A percentile compares a stretch with the other conserved stretches of the same genome.
Conservation (phyloP, 2,888 invertebrate genomes). For the Drosophila acutilabella region DNA sequence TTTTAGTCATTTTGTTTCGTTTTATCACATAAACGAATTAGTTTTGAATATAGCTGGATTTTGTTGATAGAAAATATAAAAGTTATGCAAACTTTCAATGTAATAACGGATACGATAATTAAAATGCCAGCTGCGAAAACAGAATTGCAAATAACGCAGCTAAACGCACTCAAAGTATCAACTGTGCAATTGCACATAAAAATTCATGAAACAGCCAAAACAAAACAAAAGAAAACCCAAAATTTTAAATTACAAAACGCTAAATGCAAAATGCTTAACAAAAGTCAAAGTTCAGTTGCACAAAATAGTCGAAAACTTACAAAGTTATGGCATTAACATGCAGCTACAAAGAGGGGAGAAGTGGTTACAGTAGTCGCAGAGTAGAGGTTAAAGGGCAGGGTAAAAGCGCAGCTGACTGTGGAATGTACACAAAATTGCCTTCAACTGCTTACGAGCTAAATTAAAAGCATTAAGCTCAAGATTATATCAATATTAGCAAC, state of each 20-base stretch:
- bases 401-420: slow-evolving; percentile 3
- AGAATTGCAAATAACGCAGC: slow-evolving; percentile 15
- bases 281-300: slow-evolving; percentile 5
- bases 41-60: slow-evolving; percentile 1
- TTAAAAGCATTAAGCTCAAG: slow-evolving; percentile 71
- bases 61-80: slow-evolving; percentile 3
- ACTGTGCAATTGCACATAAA: slow-evolving; percentile 11
- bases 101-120: slow-evolving; percentile 38
- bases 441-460: slow-evolving; percentile 58
- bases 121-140: slow-evolving; percentile 35
- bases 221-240: background rate
- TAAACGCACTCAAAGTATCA: slow-evolving; percentile 15
- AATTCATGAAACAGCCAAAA: slow-evolving; percentile 17
- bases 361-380: too few species aligned
- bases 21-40: background rate
- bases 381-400: background rate
- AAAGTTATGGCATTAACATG: background rate
- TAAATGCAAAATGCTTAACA: background rate
- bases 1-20: too few species aligned
- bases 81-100: slow-evolving; percentile 30
- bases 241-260: background rate
- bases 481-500: slow-evolving; percentile 71
- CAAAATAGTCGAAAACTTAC: background rate
- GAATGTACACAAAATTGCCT: slow-evolving; percentile 29
- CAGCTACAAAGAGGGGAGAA: background rate